Percentiles rank a stretch among this genome's conserved stretches.
These are phyloP conservation scores for Holothuria glaberrima DNA, from an alignment of 35 echinoderm and acorn worm genomes.

Conservation along the genomic window DNA sequence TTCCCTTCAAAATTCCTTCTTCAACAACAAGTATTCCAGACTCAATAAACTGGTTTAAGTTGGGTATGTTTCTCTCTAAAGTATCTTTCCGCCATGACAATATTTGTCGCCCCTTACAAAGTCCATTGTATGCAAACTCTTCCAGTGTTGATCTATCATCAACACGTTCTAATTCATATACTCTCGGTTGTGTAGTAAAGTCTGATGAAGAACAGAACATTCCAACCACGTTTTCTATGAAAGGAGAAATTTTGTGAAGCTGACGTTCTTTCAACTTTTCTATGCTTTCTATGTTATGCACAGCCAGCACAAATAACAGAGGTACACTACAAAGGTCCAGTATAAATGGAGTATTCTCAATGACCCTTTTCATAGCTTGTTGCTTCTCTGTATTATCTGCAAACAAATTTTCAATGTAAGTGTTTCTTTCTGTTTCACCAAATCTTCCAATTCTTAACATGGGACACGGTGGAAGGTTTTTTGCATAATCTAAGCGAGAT, in stretches of 20 bases:
- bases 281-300: slow-evolving; percentile 5
- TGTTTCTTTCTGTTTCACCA: neutral
- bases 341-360: neutral
- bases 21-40: too few species aligned
- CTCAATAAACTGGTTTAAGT: too few species aligned
- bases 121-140: too few species aligned
- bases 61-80: too few species aligned
- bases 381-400: neutral
- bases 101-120: too few species aligned
- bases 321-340: neutral
- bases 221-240: neutral
- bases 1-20: too few species aligned
- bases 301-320: neutral
- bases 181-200: too few species aligned
- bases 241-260: neutral
- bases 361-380: neutral
- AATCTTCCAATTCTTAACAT: neutral
- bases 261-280: neutral
- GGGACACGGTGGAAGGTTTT: neutral
- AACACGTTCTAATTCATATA: too few species aligned
- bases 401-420: neutral
- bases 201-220: neutral
- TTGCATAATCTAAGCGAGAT: neutral
- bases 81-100: too few species aligned
- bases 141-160: too few species aligned